A percentile compares a stretch with the other conserved stretches of the same genome.
Conservation (phyloP, 1,140 invertebrate genomes). For the Drosophila teissieri region DNA sequence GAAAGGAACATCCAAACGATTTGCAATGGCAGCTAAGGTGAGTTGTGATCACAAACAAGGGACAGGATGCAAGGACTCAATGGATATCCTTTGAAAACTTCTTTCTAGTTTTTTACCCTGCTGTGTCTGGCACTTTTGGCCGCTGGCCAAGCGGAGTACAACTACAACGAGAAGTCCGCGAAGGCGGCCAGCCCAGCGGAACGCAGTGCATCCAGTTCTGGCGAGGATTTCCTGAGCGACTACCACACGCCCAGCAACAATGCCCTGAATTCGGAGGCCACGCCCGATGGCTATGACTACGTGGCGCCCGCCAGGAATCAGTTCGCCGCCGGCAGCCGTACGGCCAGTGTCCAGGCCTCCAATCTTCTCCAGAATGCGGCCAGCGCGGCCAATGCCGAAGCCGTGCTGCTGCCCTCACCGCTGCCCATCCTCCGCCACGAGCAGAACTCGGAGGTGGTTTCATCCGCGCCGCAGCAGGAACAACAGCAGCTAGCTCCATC, state of each 20-base stretch:
- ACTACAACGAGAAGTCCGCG: conserved; percentile 42
- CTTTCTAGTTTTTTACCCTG: conserved; percentile 48
- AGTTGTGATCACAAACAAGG: neutral
- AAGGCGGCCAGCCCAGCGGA: conserved; percentile 44
- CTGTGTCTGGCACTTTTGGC: conserved; percentile 38
- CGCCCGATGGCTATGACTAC: conserved; percentile 66
- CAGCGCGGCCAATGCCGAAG: conserved; percentile 12
- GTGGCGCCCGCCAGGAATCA: conserved; percentile 12
- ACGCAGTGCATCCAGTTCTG: conserved; percentile 29
- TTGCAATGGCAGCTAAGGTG: conserved; percentile 56
- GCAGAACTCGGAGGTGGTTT: conserved; percentile 5
- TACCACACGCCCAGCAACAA: conserved; percentile 55
- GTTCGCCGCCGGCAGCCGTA: conserved; percentile 35
- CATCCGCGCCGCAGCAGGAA: neutral
- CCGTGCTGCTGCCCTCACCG: conserved; percentile 39
- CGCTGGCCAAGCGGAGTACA: conserved; percentile 44
- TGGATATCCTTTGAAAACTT: neutral
- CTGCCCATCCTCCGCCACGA: conserved; percentile 24
- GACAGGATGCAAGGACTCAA: neutral
- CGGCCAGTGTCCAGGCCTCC: conserved; percentile 33
- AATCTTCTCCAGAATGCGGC: conserved; percentile 46
- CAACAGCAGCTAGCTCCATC: neutral
- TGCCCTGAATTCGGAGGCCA: conserved; percentile 57
- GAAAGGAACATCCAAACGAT: conserved; percentile 26
- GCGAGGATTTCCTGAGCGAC: conserved; percentile 60